Evolutionary conservation across 2,797 vertebrate genomes (phyloP), one percentile per base, ranked within the genome.

Genomic region (Sebastiscus albofasciatus): DNA sequence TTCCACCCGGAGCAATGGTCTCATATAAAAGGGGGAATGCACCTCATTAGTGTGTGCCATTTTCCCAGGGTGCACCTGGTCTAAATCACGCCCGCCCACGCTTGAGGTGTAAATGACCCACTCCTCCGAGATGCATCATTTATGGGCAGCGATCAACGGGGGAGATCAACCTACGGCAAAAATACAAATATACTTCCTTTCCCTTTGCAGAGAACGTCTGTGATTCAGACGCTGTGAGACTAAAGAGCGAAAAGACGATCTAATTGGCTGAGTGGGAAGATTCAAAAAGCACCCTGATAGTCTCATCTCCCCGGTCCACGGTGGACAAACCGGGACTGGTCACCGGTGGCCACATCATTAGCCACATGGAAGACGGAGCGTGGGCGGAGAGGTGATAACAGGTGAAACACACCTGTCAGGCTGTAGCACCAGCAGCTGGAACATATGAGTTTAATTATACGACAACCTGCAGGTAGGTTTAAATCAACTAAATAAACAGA

Each of bases 41-140:
- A 84, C 85, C 91, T 95, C 93, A 95, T 96, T 95, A 96, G 87
- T 75, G 81, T 82, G 90, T 87, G 84, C 85, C 87, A 77, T 87
- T 94, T 86, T 90, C 82, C 84, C 79, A 87, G 67, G 72, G 76
- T 88, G 82, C 94, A 94, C 92, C 93, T 95, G 95, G 91, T 89
- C 85, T 82, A 83, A 85, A 91, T 90, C 87, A 81, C 86, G 80
- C 79, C 90, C 84, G 79, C 94, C 92, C 84, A 93, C 87, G 58
- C 87, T 75, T 58, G 54, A 27, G 26, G 75, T 79, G 72, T 82
- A 89, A 86, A 91, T 90, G 82, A 89, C 90, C 88, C 85, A 70
- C 75, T 90, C 80, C 80, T 89, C 79, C 42, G 59, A 91, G 84
- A 89, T 83, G 85, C 62, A 86, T 91, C 75, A 86, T 91, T 91